Percentiles rank a stretch among this genome's conserved stretches.
phyloP scores from a whole-genome alignment of 1,140 invertebrate species.

The Bombus pascuorum region DNA sequence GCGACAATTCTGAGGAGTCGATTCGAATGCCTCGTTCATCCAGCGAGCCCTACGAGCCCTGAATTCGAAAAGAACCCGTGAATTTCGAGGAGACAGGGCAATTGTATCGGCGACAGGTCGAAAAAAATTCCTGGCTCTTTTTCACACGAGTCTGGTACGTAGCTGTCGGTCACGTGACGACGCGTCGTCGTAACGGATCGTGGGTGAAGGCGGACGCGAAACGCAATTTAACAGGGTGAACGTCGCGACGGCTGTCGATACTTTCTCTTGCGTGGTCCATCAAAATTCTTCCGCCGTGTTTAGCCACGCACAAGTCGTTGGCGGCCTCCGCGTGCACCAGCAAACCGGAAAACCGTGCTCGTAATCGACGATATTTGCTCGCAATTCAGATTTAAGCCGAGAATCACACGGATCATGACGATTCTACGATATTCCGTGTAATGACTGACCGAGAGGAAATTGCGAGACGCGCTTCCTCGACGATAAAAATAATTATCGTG shows the following conservation, averaged over 20 bases:
- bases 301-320: neutral
- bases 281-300: slow-evolving; percentile 45
- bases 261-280: slow-evolving; percentile 30
- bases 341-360: slow-evolving; percentile 44
- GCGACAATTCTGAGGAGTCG: neutral
- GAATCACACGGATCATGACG: neutral
- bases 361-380: slow-evolving; percentile 24
- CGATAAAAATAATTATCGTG: slow-evolving; percentile 18
- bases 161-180: slow-evolving; percentile 33
- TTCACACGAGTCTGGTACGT: slow-evolving; percentile 9
- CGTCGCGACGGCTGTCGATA: slow-evolving; percentile 7
- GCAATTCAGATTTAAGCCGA: neutral
- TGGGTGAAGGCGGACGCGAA: slow-evolving; percentile 17
- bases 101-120: neutral
- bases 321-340: slow-evolving; percentile 13
- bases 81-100: slow-evolving; percentile 12
- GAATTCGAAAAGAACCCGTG: slow-evolving; percentile 13
- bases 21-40: neutral
- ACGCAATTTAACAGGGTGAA: slow-evolving; percentile 55
- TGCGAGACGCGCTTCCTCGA: neutral
- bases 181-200: slow-evolving; percentile 46
- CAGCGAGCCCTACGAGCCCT: slow-evolving; percentile 5
- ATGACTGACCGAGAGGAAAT: slow-evolving; percentile 24
- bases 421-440: slow-evolving; percentile 13
- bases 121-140: slow-evolving; percentile 18